Evolutionary conservation across 2,888 invertebrate genomes (phyloP), one percentile per base, ranked within the genome.

Genomic region (Philaethria dido): DNA sequence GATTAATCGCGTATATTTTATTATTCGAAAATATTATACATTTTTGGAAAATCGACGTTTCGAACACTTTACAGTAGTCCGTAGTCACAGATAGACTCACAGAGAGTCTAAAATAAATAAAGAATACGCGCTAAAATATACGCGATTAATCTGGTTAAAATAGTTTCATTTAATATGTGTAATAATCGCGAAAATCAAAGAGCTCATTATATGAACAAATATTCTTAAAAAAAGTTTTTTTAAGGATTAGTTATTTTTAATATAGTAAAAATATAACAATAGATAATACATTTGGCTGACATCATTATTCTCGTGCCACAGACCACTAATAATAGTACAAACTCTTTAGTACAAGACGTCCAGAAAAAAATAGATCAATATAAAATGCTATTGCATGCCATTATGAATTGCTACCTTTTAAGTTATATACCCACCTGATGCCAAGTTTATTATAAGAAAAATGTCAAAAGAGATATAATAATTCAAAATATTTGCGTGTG

Each of bases 401-500:
- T 33, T 22, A 39, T 55, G 6, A 45, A 25, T 25, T 29, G 18
- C 16, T 14, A 14, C 16, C 29, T 33, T 33, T 45, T 60, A 11
- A 47, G 11, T 45, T 50, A n/a, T 29, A 42, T 44, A 48, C 18
- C 48, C 25, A 64, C 44, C 45, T 42, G 22, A 39, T 36, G 33
- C 39, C 16, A 48, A 5, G 36, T 52, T 20, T 55, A 42, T 61
- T 48, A 44, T 16, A 29, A 55, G 55, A 64, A 60, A 64, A 13
- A 59, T 67, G 54, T 66, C 70, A 67, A 63, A 52, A 39, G n/a
- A 47, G 25, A 42, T 25, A 13, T 60, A 67, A 72, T 69, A 69
- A 70, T 66, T 73, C 70, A 71, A 74, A 74, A 78, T 76, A 67
- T 65, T 83, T 77, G 83, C 63, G 68, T 80, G 86, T 85, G 86